These are phyloP conservation scores for Puffinus mauretanicus DNA, from an alignment of 2,113 vertebrate species.

Conservation along the genomic window DNA sequence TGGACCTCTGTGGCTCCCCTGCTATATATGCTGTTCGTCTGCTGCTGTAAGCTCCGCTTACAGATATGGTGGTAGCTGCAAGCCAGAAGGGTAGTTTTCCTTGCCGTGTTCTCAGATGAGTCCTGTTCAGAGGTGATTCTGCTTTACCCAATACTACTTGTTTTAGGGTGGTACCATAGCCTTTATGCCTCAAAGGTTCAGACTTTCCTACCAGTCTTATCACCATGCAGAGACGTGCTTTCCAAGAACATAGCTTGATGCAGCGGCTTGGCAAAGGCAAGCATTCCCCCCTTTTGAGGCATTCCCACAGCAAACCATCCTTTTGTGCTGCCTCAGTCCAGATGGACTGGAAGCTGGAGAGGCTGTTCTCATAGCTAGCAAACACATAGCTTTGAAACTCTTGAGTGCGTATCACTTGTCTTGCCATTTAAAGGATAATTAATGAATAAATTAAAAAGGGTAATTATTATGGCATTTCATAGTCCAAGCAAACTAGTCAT, in stretches of 20 bases:
- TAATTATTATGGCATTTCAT: constrained; percentile 75
- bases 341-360: not conserved
- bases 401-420: constrained; percentile 60
- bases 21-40: not conserved
- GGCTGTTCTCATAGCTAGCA: constrained; percentile 1
- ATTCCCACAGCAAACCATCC: not conserved
- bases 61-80: not conserved
- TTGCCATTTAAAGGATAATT: constrained; percentile 74
- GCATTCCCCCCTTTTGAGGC: not conserved
- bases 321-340: not conserved
- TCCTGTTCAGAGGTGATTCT: not conserved
- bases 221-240: not conserved
- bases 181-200: not conserved
- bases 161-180: not conserved
- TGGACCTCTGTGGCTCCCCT: not conserved
- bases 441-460: constrained; percentile 74
- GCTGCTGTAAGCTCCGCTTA: not conserved
- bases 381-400: constrained; percentile 45
- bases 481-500: constrained; percentile 69
- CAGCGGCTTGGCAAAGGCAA: not conserved
- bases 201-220: not conserved
- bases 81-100: not conserved
- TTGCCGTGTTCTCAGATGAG: not conserved
- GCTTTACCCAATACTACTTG: not conserved
- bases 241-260: not conserved